Base-by-base conservation (phyloP, 2,113 vertebrate genomes). In the Erpornis zantholeuca region DNA sequence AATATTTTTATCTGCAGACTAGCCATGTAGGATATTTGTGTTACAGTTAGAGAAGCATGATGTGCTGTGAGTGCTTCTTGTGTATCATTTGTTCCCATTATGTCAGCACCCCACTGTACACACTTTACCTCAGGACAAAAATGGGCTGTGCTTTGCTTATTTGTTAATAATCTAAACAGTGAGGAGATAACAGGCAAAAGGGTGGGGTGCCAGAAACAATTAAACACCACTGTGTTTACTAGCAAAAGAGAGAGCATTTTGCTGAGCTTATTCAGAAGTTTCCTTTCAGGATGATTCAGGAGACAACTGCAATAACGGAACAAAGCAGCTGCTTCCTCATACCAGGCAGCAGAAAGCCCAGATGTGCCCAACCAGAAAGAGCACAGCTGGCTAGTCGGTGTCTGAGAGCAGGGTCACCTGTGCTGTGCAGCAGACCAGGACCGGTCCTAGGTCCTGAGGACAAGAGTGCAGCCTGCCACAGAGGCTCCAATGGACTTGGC, bases 271-370 rank as follows among this genome's bases (percentile, higher is more conserved):
- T n/a, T 78, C 52, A 75, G 49, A 71, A 78, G 40, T 78, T 78
- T 60, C n/a, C 27, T 94, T 82, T 94, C 64, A 75, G 25, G 54
- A 85, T 91, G 81, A 94, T 88, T 95, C 81, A 89, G 70, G 63
- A 92, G 36, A 61, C 49, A 64, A 33, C 57, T 89, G 73, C 63
- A 61, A 5, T 75, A 89, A 92, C 82, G 23, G 73, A 96, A 94
- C 31, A 89, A 86, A 89, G 69, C 36, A 73, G 45, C 47, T 61
- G 14, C 66, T 95, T 95, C 89, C 84, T 92, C 87, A 5, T 82
- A 84, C 45, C 70, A 90, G 82, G 69, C 75, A 90, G 40, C 35
- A 82, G 60, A 93, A 71, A 71, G 49, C 64, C 79, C 92, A 95
- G 82, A 71, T 96, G 88, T 59, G 42, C 53, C 85, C 69, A 95